phyloP scores from a whole-genome alignment of 2,113 vertebrate genomes.

The Acinonyx jubatus region DNA sequence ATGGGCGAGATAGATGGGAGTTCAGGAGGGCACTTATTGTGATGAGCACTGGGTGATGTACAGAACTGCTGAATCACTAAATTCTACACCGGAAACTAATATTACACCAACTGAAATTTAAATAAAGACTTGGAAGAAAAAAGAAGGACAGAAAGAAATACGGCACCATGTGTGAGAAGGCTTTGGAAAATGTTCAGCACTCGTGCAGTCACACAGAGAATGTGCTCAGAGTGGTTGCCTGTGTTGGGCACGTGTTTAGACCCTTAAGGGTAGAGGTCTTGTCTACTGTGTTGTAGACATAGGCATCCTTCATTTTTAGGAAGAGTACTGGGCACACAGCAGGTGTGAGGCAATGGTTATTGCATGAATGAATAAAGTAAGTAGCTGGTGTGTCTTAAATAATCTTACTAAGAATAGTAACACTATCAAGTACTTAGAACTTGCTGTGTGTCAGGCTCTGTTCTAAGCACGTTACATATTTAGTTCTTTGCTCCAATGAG shows the following conservation, averaged over 20 bases:
- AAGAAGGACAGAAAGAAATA: background rate
- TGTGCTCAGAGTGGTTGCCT: fast-evolving
- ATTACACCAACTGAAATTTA: background rate
- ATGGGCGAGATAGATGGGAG: background rate
- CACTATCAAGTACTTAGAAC: background rate
- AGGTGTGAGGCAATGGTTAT: background rate
- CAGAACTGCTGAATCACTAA: background rate
- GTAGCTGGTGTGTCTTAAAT: background rate
- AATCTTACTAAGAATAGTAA: background rate
- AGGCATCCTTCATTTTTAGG: background rate
- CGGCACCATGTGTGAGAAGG: background rate
- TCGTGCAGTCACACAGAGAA: background rate
- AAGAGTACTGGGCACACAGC: background rate
- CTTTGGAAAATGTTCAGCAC: background rate
- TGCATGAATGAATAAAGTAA: background rate
- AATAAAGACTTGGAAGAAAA: background rate
- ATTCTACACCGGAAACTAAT: background rate
- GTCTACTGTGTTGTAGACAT: background rate
- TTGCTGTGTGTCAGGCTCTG: background rate
- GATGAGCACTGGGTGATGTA: background rate
- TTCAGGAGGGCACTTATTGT: background rate
- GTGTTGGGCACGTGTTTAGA: background rate
- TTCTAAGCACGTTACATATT: fast-evolving
- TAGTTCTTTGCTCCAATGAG: fast-evolving
- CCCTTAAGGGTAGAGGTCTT: background rate